These are phyloP conservation scores for Chelon labrosus DNA, from an alignment of 2,797 vertebrate genomes.

Conservation along the genomic window DNA sequence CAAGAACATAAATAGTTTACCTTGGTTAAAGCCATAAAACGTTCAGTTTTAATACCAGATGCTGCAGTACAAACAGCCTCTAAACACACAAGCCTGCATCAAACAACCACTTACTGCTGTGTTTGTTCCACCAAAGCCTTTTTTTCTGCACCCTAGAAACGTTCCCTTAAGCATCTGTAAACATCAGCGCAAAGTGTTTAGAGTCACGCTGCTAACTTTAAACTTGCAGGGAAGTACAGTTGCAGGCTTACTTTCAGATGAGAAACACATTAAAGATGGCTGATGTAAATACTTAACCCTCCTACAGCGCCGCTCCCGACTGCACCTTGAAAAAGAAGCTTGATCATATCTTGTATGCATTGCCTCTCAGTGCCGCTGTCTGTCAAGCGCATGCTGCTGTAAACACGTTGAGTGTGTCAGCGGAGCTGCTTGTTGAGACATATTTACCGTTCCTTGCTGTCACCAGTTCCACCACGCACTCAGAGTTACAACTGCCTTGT, in stretches of 20 bases:
- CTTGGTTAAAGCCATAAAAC: background rate
- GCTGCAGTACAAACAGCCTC: too few relatives aligned
- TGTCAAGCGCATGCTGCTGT: conserved; percentile 58
- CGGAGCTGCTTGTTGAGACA: conserved; percentile 63
- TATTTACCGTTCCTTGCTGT: conserved; percentile 75
- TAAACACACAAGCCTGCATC: background rate
- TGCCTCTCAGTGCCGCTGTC: conserved; percentile 37
- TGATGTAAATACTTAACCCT: conserved; percentile 40
- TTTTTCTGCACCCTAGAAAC: conserved; percentile 3
- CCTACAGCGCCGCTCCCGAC: conserved; percentile 8
- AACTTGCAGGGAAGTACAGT: background rate
- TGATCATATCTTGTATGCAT: conserved; percentile 30
- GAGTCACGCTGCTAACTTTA: background rate
- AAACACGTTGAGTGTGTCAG: conserved; percentile 68
- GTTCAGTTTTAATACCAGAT: background rate
- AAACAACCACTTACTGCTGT: background rate
- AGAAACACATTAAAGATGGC: conserved; percentile 22
- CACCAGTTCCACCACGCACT: conserved; percentile 50
- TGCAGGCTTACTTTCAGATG: conserved; percentile 1
- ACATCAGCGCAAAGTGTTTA: background rate
- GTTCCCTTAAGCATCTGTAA: conserved; percentile 23
- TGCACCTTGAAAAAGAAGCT: conserved; percentile 20
- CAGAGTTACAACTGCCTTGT: conserved; percentile 63
- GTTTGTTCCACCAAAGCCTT: background rate
- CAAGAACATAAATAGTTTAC: background rate